phyloP scores from a whole-genome alignment of 2,888 invertebrate genomes.

The Laspeyria flexula region DNA sequence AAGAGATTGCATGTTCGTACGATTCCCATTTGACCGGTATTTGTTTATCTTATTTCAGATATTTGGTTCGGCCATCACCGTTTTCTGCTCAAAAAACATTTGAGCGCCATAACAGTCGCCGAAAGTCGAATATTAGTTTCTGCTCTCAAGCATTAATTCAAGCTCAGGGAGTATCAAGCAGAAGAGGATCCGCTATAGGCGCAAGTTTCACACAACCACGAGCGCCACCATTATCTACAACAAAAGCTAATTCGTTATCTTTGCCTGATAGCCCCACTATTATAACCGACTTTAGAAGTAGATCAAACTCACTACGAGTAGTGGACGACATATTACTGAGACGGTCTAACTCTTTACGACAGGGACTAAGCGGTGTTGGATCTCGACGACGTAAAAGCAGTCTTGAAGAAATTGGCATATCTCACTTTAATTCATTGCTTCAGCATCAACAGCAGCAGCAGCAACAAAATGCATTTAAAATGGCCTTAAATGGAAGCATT shows the following conservation, averaged over 20 bases:
- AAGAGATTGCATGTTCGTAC: too few relatives aligned
- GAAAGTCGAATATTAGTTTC: slow-evolving; percentile 96
- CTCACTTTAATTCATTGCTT: slow-evolving; percentile 90
- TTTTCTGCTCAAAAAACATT: slow-evolving; percentile 98
- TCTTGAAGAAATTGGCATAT: slow-evolving; percentile 93
- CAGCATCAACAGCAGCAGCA: slow-evolving; percentile 84
- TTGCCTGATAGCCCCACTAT: slow-evolving; percentile 95
- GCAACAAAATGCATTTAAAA: slow-evolving; percentile 92
- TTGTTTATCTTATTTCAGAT: slow-evolving; percentile 85
- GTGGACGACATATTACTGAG: slow-evolving; percentile 94
- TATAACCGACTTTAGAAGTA: slow-evolving; percentile 91
- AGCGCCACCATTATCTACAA: slow-evolving; percentile 92
- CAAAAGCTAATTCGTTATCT: slow-evolving; percentile 95
- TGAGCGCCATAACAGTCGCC: slow-evolving; percentile 95
- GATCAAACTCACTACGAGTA: slow-evolving; percentile 94
- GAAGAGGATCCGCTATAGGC: slow-evolving; percentile 90
- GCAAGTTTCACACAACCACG: slow-evolving; percentile 88
- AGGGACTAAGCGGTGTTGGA: slow-evolving; percentile 90
- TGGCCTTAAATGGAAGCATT: slow-evolving; percentile 94
- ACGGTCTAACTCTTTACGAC: slow-evolving; percentile 93
- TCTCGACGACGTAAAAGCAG: slow-evolving; percentile 92
- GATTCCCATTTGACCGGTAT: too few relatives aligned
- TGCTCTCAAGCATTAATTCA: slow-evolving; percentile 92
- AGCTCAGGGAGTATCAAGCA: slow-evolving; percentile 83
- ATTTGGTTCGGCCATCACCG: slow-evolving; percentile 96